Evolutionary conservation across 2,113 vertebrate genomes (phyloP).

Genomic region (Cichladusa arquata): DNA sequence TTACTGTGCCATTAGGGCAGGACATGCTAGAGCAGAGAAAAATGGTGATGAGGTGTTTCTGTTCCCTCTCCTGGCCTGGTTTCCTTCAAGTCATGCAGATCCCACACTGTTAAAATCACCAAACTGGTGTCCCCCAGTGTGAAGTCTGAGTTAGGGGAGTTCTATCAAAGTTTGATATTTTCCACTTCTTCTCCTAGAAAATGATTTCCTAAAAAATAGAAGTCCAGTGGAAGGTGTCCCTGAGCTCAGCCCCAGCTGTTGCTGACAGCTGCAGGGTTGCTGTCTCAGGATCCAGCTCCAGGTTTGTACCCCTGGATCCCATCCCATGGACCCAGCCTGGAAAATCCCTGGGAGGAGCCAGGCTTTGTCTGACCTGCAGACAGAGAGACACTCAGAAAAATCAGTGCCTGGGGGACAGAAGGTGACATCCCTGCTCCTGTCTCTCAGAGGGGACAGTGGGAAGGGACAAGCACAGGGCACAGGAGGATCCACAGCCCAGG

Average conservation of each 20-base stretch:
- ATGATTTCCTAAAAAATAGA: neutral
- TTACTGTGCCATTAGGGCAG: neutral
- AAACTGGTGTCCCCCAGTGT: neutral
- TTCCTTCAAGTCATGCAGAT: neutral
- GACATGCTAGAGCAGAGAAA: neutral
- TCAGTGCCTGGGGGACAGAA: neutral
- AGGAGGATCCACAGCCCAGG: neutral
- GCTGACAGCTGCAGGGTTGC: rapidly evolving
- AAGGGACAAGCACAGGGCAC: neutral
- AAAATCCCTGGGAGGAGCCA: neutral
- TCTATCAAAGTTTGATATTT: neutral
- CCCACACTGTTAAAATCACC: neutral
- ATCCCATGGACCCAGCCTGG: neutral
- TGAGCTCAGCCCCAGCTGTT: neutral
- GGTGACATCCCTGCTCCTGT: rapidly evolving
- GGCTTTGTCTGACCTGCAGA: neutral
- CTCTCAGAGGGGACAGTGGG: rapidly evolving
- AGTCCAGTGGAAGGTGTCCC: neutral
- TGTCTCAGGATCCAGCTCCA: neutral
- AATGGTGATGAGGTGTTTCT: neutral
- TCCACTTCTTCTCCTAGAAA: neutral
- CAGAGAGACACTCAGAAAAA: neutral
- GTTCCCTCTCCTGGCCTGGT: neutral
- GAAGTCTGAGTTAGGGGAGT: neutral
- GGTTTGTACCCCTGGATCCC: neutral